phyloP scores from a whole-genome alignment of 2,113 vertebrate genomes.

The Meleagris gallopavo region DNA sequence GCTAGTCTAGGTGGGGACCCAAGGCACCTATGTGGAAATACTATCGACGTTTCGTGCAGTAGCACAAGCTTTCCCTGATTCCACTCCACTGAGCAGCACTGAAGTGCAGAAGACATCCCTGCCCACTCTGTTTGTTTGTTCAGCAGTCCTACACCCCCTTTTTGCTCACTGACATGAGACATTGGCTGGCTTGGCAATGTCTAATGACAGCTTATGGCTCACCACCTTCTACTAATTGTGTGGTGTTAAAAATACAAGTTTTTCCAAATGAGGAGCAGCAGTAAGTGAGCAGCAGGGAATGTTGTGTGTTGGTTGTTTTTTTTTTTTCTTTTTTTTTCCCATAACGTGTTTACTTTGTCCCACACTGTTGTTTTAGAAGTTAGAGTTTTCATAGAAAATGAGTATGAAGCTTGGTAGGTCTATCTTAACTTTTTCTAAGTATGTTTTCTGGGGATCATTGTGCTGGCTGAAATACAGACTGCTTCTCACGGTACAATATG shows the following conservation, averaged over 20 bases:
- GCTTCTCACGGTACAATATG: constrained; percentile 42
- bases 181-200: constrained; percentile 67
- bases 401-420: not conserved
- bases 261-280: constrained; percentile 19
- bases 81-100: not conserved
- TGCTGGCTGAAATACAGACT: constrained; percentile 54
- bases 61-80: not conserved
- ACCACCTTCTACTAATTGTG: constrained; percentile 70
- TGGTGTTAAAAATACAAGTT: constrained; percentile 76
- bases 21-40: rapidly evolving
- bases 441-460: not conserved
- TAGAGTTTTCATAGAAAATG: constrained; percentile 12
- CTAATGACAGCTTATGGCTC: constrained; percentile 77
- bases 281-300: constrained; percentile 5
- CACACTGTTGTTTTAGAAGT: constrained; percentile 36
- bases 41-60: not conserved
- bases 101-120: constrained; percentile 38
- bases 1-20: not conserved
- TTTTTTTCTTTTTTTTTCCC: not conserved
- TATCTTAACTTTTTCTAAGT: not conserved
- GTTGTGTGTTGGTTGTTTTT: too few species aligned
- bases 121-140: constrained; percentile 59
- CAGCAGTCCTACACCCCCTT: not conserved
- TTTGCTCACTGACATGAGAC: constrained; percentile 43
- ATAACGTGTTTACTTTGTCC: constrained; percentile 30